These are phyloP conservation scores for Ophioninae sp. DNA, from an alignment of 2,888 invertebrate genomes.

Conservation along the genomic window DNA sequence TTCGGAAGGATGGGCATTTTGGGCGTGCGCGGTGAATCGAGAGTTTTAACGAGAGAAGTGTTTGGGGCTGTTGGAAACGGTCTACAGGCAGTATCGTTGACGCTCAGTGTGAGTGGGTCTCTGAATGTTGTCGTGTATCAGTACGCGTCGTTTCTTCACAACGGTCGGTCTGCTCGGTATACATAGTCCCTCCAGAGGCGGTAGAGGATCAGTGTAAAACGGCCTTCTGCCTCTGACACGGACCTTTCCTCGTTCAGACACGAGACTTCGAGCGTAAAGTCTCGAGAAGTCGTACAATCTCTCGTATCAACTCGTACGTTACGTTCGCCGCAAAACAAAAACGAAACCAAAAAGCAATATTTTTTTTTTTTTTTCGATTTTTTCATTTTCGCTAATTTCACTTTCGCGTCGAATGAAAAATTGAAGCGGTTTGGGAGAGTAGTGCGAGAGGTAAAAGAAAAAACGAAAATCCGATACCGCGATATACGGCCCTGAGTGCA, in stretches of 20 bases:
- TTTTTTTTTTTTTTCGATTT: background rate
- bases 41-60: slow-evolving; percentile 26
- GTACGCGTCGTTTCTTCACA: slow-evolving; percentile 39
- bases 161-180: slow-evolving; percentile 65
- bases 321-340: slow-evolving; percentile 3
- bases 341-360: background rate
- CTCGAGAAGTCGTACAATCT: slow-evolving; percentile 28
- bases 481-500: slow-evolving; percentile 14
- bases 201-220: slow-evolving; percentile 78
- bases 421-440: background rate
- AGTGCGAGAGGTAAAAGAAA: slow-evolving; percentile 30
- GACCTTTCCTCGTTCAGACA: slow-evolving; percentile 37
- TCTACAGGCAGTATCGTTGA: slow-evolving; percentile 7
- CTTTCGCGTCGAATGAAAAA: background rate
- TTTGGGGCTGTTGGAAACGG: slow-evolving; percentile 37
- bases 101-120: background rate
- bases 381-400: background rate
- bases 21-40: slow-evolving; percentile 1
- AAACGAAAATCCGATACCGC: background rate
- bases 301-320: slow-evolving; percentile 4
- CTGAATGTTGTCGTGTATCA: background rate
- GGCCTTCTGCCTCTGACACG: slow-evolving; percentile 75
- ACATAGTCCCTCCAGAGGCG: slow-evolving; percentile 75
- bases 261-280: slow-evolving; percentile 21
- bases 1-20: background rate